Evolutionary conservation across 2,113 vertebrate species (phyloP).

Genomic region (Oxygymnocypris stewartii): DNA sequence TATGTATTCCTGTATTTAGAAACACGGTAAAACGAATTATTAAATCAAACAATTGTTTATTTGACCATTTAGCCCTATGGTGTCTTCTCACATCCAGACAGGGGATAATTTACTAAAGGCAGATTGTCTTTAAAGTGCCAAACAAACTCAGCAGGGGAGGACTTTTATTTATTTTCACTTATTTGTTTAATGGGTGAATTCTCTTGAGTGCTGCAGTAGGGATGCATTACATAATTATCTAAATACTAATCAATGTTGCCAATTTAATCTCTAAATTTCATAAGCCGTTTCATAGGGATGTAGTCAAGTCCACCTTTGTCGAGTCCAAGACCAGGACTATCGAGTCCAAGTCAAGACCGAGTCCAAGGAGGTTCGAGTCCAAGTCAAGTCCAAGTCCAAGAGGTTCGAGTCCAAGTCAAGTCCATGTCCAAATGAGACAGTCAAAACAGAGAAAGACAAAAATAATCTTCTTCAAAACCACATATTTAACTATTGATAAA

Average conservation of each 20-base stretch:
- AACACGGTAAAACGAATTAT: not conserved
- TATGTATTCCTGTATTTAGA: not conserved
- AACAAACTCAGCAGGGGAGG: slow-evolving; percentile 5
- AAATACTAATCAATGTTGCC: slow-evolving; percentile 29
- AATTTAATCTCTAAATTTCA: not conserved
- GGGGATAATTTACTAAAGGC: slow-evolving; percentile 29
- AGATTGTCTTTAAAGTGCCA: slow-evolving; percentile 15
- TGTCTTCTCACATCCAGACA: not conserved
- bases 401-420: no score
- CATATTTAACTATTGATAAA: no score
- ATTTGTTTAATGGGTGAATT: slow-evolving; percentile 27
- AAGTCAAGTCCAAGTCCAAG: no score
- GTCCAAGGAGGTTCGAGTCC: no score
- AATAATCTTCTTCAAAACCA: no score
- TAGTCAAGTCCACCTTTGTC: no score
- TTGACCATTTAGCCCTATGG: slow-evolving; percentile 24
- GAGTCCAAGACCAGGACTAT: no score
- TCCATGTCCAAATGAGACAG: no score
- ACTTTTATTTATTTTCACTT: not conserved
- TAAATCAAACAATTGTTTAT: slow-evolving; percentile 28
- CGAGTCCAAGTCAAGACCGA: no score
- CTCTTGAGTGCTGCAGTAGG: slow-evolving; percentile 17
- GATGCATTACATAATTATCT: slow-evolving; percentile 25
- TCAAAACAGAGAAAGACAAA: no score
- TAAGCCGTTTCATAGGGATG: not conserved